Evolutionary conservation across 2,888 invertebrate genomes (phyloP).

Genomic region (Ommatoiulus sabulosus): DNA sequence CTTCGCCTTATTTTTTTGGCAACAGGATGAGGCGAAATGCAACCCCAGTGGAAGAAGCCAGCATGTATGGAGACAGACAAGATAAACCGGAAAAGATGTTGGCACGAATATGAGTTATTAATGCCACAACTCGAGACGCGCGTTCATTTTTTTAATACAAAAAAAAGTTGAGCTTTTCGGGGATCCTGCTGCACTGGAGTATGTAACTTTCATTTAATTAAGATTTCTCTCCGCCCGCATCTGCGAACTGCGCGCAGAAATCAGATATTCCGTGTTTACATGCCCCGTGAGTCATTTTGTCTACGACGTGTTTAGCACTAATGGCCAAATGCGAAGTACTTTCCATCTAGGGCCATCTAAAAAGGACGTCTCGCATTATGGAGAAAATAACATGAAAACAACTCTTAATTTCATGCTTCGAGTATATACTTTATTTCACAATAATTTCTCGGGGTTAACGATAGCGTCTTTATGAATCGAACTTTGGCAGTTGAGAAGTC

Average conservation of each 20-base stretch:
- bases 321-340: background rate
- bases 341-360: background rate
- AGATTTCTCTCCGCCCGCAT: background rate
- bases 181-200: background rate
- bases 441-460: too few relatives aligned
- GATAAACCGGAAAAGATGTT: slow-evolving; percentile 40
- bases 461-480: too few relatives aligned
- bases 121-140: background rate
- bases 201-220: background rate
- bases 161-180: background rate
- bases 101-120: slow-evolving; percentile 27
- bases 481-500: too few relatives aligned
- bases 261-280: background rate
- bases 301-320: background rate
- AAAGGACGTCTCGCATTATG: background rate
- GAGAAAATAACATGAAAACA: too few relatives aligned
- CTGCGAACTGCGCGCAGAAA: background rate
- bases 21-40: slow-evolving; percentile 7
- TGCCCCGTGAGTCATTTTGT: background rate
- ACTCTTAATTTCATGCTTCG: too few relatives aligned
- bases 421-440: too few relatives aligned
- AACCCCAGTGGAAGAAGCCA: background rate
- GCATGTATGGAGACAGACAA: slow-evolving; percentile 8
- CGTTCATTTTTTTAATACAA: background rate
- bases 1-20: background rate